These are phyloP conservation scores for Zaprionus vittiger DNA, from an alignment of 1,140 invertebrate species.

Conservation along the genomic window DNA sequence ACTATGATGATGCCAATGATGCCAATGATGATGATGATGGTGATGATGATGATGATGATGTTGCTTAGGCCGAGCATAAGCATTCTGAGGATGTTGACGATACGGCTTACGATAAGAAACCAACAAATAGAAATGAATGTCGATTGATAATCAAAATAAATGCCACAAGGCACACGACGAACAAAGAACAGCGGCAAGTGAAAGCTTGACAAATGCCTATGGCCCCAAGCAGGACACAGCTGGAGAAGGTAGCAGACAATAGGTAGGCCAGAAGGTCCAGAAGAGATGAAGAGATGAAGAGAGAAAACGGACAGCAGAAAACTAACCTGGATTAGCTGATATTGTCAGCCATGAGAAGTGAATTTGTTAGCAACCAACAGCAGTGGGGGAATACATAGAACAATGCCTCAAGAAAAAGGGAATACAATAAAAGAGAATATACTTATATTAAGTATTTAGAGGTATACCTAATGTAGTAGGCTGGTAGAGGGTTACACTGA, in stretches of 20 bases:
- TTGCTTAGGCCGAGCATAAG: constrained; percentile 1
- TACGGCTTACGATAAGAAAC: constrained; percentile 70
- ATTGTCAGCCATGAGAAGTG: neutral
- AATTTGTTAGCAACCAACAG: neutral
- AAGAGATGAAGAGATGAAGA: neutral
- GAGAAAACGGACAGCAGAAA: neutral
- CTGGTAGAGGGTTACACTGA: no score
- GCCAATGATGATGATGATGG: constrained; percentile 4
- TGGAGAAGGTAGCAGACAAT: neutral
- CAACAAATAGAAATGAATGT: constrained; percentile 83
- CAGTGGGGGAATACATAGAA: no score
- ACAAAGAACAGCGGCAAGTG: neutral
- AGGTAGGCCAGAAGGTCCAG: neutral
- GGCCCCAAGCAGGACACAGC: neutral
- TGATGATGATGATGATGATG: constrained; percentile 22
- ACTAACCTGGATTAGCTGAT: neutral
- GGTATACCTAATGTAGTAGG: no score
- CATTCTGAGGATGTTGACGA: constrained; percentile 10
- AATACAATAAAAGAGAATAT: no score
- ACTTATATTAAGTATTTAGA: no score
- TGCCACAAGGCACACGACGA: constrained; percentile 36
- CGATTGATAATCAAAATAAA: constrained; percentile 83
- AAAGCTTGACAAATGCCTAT: constrained; percentile 50
- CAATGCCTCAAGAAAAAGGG: no score
- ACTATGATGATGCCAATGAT: neutral